Conservation (phyloP, 2,797 vertebrate genomes). For the Serranus cabrilla region DNA sequence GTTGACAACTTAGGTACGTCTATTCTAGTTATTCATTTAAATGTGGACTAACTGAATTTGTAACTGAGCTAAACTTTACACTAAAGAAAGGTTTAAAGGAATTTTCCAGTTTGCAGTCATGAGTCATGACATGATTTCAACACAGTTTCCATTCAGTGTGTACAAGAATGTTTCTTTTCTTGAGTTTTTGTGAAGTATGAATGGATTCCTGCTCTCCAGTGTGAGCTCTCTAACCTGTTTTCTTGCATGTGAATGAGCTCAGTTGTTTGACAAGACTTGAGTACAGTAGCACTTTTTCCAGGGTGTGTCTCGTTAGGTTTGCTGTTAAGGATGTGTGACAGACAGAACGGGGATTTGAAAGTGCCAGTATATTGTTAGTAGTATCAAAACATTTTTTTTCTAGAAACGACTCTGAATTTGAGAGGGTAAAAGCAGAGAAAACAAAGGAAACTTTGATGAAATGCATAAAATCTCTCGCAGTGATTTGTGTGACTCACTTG, state of each 20-base stretch:
- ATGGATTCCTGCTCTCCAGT: not conserved
- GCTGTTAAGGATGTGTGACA: slow-evolving; percentile 25
- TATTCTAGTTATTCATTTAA: not conserved
- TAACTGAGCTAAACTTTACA: not conserved
- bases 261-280: not conserved
- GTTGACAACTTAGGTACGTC: slow-evolving; percentile 74
- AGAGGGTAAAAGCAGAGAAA: not conserved
- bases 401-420: not conserved
- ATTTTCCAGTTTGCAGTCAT: slow-evolving; percentile 2
- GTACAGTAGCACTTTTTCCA: slow-evolving; percentile 51
- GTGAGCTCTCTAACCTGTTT: not conserved
- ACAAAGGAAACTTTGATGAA: not conserved
- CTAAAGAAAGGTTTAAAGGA: not conserved
- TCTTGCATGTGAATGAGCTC: not conserved
- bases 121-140: slow-evolving; percentile 1
- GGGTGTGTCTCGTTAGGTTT: slow-evolving; percentile 72
- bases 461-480: not conserved
- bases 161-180: not conserved
- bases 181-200: not conserved
- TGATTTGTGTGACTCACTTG: slow-evolving; percentile 18
- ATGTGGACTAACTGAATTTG: not conserved
- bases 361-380: not conserved
- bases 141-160: not conserved
- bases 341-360: slow-evolving; percentile 11
- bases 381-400: slow-evolving; percentile 3